Evolutionary conservation across 2,888 invertebrate species (phyloP), one percentile per base, ranked within the genome.

Genomic region (Lasioglossum lativentre): DNA sequence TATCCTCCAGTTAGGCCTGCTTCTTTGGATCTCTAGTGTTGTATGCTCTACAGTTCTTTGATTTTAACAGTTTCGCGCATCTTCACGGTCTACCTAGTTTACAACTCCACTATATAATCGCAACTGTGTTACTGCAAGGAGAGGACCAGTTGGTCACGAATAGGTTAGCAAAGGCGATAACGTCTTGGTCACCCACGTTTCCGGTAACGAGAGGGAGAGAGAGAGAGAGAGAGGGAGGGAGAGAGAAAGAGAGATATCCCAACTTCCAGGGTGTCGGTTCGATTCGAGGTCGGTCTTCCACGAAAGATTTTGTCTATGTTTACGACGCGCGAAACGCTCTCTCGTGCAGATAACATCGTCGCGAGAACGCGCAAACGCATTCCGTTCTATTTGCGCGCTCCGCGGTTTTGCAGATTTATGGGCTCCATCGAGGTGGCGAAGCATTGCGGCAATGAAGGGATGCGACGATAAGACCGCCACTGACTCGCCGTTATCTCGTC

Each of bases 361-460:
- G 14, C 63, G 27, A 27, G 63, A 27, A 30, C 45, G 16, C 23
- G 40, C 47, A 42, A 66, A 76, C 52, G 83, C 83, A 82, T 82
- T 82, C 82, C 76, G 45, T 70, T 82, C 83, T 83, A 82, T 82
- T 82, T 83, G 73, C 72, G 76, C 59, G 75, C 45, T 56, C n/a
- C 82, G 76, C 5, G 73, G 82, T 83, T 82, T 82, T 45, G 82
- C 47, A 47, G 82, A 83, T 82, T 83, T 82, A 77, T 59, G 83
- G 77, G 38, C 30, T 10, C 73, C 47, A 73, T 77, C 63, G 81
- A 83, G 83, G 83, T 81, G 83, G 81, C 75, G 66, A 81, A 75
- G 42, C 68, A 68, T 83, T 66, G 82, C 82, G 73, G 73, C 82
- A 82, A 66, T 34, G 56, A 47, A 77, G 76, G 76, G 73, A 82